Evolutionary conservation across 1,140 invertebrate species (phyloP).

Genomic region (Nilaparvata lugens): DNA sequence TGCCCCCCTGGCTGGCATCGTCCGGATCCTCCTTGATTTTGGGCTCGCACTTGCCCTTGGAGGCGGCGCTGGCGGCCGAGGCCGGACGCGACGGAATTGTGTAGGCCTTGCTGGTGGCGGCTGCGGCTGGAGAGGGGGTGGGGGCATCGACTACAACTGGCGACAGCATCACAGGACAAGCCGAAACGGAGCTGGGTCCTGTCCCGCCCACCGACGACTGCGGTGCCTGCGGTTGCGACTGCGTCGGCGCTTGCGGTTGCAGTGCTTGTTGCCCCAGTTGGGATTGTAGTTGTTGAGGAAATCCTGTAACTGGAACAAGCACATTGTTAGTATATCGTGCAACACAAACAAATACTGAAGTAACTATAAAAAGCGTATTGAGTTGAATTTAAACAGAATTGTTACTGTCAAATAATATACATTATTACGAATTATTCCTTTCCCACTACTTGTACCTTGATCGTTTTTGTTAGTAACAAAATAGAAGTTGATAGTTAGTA

Average conservation of each 20-base stretch:
- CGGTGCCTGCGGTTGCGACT: constrained; percentile 20
- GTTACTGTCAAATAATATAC: no score
- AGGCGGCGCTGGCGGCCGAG: constrained; percentile 45
- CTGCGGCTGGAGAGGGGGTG: not conserved
- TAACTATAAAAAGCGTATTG: no score
- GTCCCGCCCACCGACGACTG: constrained; percentile 16
- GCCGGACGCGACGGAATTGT: constrained; percentile 30
- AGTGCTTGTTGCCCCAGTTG: constrained; percentile 30
- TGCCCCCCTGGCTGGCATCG: constrained; percentile 35
- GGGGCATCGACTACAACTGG: constrained; percentile 2
- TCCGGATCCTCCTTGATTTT: constrained; percentile 53
- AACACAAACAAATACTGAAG: no score
- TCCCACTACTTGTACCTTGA: no score
- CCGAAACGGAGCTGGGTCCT: constrained; percentile 34
- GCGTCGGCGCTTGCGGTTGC: not conserved
- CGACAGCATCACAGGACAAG: constrained; percentile 33
- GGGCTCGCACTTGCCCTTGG: constrained; percentile 29
- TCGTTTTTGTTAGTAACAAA: no score
- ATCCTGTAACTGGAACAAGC: constrained; percentile 32
- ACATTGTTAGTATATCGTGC: no score
- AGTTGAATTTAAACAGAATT: no score
- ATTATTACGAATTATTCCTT: no score
- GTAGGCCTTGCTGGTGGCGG: constrained; percentile 9
- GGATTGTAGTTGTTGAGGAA: constrained; percentile 37
- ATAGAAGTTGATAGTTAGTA: no score